phyloP scores from a whole-genome alignment of 1,140 invertebrate species.

The Eueides isabella region DNA sequence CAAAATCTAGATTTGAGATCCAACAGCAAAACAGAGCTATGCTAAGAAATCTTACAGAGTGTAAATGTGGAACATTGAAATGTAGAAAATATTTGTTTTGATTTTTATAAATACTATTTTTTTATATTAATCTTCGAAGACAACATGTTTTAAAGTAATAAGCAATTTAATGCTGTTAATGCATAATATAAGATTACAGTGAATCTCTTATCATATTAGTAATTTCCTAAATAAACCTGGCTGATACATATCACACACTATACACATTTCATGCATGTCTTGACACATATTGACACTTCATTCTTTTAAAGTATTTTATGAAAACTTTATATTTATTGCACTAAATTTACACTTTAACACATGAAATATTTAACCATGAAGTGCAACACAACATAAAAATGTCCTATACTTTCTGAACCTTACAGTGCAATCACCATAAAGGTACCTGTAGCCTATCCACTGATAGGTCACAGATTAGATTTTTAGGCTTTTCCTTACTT shows the following conservation, averaged over 20 bases:
- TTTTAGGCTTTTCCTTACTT: too few species aligned
- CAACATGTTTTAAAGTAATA: background rate
- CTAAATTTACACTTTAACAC: too few species aligned
- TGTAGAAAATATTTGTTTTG: conserved; percentile 88
- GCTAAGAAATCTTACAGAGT: conserved; percentile 76
- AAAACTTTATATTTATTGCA: too few species aligned
- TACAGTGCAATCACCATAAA: too few species aligned
- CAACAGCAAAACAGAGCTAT: conserved; percentile 66
- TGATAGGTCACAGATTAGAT: too few species aligned
- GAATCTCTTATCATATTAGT: background rate
- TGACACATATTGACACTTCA: background rate
- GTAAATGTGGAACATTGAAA: conserved; percentile 85
- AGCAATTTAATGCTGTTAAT: background rate
- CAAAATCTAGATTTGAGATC: conserved; percentile 70
- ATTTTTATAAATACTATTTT: conserved; percentile 31
- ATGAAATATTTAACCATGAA: too few species aligned
- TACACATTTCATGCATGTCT: too few species aligned
- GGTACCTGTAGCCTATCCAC: too few species aligned
- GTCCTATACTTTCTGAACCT: too few species aligned
- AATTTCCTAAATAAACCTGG: background rate
- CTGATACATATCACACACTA: too few species aligned
- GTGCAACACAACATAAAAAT: too few species aligned
- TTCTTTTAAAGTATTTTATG: too few species aligned
- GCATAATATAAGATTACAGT: background rate
- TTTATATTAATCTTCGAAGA: background rate